phyloP scores from a whole-genome alignment of 2,797 vertebrate species.

The Muraenolepis orangiensis region DNA sequence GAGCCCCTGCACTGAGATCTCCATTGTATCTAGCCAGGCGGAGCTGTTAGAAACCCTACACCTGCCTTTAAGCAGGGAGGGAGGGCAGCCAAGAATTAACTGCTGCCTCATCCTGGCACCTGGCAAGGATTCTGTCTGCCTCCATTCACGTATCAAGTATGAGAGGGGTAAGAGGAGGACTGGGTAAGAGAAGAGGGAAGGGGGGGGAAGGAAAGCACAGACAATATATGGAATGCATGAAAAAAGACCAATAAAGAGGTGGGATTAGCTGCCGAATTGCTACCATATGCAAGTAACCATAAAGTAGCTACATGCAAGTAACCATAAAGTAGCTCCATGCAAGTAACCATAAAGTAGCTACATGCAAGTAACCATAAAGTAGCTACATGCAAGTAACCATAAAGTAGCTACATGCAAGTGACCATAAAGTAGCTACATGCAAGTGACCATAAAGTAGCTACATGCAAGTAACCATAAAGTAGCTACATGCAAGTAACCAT shows the following conservation, averaged over 20 bases:
- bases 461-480: too few relatives aligned
- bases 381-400: slow-evolving; percentile 17
- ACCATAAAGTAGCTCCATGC: slow-evolving; percentile 11
- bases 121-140: slow-evolving; percentile 71
- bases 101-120: slow-evolving; percentile 77
- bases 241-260: slow-evolving; percentile 15
- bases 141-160: slow-evolving; percentile 66
- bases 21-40: slow-evolving; percentile 75
- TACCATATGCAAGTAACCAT: slow-evolving; percentile 22
- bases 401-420: too few relatives aligned
- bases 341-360: neutral
- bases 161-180: slow-evolving; percentile 44
- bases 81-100: slow-evolving; percentile 79
- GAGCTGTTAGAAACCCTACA: slow-evolving; percentile 79
- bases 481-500: slow-evolving; percentile 17
- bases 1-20: slow-evolving; percentile 69
- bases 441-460: neutral
- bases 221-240: slow-evolving; percentile 38
- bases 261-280: slow-evolving; percentile 30
- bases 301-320: neutral
- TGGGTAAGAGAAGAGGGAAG: slow-evolving; percentile 29
- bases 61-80: slow-evolving; percentile 76
- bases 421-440: too few relatives aligned
- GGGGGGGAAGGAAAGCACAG: slow-evolving; percentile 28
- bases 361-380: too few relatives aligned